Conservation (phyloP, 2,113 vertebrate genomes). For the Rhabdomys dilectus region DNA sequence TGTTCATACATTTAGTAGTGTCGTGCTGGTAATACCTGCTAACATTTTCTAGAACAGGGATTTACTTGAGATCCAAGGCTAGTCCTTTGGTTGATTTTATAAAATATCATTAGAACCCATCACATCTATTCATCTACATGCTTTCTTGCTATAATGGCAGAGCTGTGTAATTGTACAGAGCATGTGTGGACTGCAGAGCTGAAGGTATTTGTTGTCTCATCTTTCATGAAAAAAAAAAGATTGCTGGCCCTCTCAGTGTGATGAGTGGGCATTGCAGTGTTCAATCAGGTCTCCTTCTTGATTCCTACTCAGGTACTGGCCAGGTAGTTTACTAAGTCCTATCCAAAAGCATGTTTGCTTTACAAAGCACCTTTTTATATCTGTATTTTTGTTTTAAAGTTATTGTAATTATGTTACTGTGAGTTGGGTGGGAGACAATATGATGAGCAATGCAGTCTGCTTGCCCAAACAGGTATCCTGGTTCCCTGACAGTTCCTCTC, state of each 20-base stretch:
- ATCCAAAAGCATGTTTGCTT: constrained; percentile 5
- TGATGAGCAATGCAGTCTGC: not conserved
- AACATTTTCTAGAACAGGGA: not conserved
- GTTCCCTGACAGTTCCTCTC: not conserved
- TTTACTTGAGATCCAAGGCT: not conserved
- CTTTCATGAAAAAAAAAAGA: not conserved
- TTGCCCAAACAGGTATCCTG: not conserved
- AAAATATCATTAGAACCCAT: constrained; percentile 20
- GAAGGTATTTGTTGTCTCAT: not conserved
- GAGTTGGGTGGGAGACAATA: constrained; percentile 4
- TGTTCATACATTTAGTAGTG: not conserved
- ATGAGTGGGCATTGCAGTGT: not conserved
- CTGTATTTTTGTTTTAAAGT: not conserved
- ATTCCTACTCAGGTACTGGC: not conserved
- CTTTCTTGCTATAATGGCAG: not conserved
- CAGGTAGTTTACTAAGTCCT: not conserved
- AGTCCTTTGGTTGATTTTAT: not conserved
- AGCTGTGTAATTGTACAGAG: not conserved
- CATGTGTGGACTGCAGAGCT: not conserved
- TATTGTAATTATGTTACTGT: not conserved
- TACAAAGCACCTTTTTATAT: not conserved
- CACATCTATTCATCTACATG: not conserved
- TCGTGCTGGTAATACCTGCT: not conserved
- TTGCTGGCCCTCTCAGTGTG: not conserved
- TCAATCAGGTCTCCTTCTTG: not conserved